Evolutionary conservation across 2,113 vertebrate genomes (phyloP).

Genomic region (Perognathus longimembris): DNA sequence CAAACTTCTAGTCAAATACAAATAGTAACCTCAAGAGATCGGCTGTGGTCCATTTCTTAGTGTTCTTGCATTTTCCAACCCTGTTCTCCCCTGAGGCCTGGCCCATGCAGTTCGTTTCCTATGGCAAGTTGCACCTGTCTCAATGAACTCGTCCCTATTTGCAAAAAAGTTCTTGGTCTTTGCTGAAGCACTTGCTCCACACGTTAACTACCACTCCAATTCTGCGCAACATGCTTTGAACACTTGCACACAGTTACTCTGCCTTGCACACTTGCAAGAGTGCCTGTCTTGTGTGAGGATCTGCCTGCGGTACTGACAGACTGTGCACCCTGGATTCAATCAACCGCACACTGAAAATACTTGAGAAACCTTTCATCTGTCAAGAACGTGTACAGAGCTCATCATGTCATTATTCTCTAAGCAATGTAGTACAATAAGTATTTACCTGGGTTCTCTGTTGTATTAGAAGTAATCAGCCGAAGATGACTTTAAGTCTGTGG

Average conservation of each 20-base stretch:
- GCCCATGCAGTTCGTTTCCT: background rate
- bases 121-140: background rate
- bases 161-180: background rate
- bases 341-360: background rate
- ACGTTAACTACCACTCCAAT: background rate
- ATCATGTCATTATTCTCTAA: background rate
- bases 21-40: background rate
- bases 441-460: background rate
- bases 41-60: background rate
- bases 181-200: background rate
- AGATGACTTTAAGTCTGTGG: background rate
- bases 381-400: background rate
- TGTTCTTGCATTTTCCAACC: background rate
- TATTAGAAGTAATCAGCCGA: background rate
- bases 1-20: background rate
- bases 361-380: background rate
- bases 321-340: background rate
- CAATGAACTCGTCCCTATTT: too few species aligned
- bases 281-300: background rate
- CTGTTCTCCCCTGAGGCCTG: background rate
- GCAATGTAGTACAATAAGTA: background rate
- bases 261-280: background rate
- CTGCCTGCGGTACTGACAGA: background rate
- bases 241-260: background rate
- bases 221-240: background rate